Evolutionary conservation across 2,797 vertebrate species (phyloP), one percentile per base, ranked within the genome.

Genomic region (Enoplosus armatus): DNA sequence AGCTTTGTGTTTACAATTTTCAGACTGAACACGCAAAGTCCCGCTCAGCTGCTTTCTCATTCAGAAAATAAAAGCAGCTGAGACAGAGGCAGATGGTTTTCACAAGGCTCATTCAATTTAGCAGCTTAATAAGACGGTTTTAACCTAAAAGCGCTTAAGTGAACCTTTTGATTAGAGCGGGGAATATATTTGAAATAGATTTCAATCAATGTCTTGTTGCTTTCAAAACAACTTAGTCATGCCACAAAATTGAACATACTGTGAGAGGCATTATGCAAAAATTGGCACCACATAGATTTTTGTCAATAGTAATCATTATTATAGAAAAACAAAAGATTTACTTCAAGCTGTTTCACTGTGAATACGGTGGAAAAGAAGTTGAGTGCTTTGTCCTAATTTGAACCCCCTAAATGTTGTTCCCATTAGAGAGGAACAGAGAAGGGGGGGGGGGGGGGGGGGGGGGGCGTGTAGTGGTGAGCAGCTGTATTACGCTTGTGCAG

Each of bases 101-200:
- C 82, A 85, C 75, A 80, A 88, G 85, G 86, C 84, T 91, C 79
- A 83, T 93, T 92, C 92, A 65, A 91, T 93, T 94, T 86, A 87
- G 68, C 85, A 69, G 80, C 86, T 83, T 86, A 90, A 88, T 72
- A 83, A 88, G 70, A 89, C 4, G 75, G 72, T 87, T 85, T 89
- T 90, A 85, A 78, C 77, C 85, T 79, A 73, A 72, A 83, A 83
- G 73, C 58, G 48, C 61, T 86, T 75, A 81, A 88, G 67, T 65
- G 77, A 86, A 86, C 72, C 70, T 88, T 90, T 85, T 85, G 84
- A 91, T 91, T 71, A 84, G 84, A 77, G 53, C 67, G 62, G 48
- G 10, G 22, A 79, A 77, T 69, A 75, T 58, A 82, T 90, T 73
- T 75, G 22, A 85, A 86, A 82, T 78, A 75, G 61, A 89, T 86